A percentile compares a stretch with the other conserved stretches of the same genome.
phyloP scores from a whole-genome alignment of 2,113 vertebrate species.

The Nothoprocta perdicaria region DNA sequence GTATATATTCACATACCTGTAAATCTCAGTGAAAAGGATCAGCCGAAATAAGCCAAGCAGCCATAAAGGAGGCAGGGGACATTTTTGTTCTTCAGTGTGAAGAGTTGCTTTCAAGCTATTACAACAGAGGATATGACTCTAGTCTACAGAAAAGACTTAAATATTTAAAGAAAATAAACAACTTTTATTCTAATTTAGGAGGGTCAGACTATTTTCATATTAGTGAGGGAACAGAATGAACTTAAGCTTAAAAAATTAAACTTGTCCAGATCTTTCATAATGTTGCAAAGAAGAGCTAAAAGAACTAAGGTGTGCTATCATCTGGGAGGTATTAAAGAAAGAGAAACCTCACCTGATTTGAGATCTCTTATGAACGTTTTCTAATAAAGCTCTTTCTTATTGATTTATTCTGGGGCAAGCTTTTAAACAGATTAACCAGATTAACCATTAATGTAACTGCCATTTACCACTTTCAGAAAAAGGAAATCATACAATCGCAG shows the following conservation, averaged over 20 bases:
- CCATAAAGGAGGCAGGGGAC: neutral
- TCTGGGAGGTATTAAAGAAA: neutral
- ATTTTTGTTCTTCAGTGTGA: neutral
- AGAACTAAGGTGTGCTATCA: neutral
- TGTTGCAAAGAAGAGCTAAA: neutral
- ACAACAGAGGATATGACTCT: neutral
- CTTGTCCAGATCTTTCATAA: neutral
- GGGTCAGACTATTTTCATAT: neutral
- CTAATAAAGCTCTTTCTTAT: rapidly evolving
- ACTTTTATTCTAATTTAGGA: neutral
- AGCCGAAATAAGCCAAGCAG: neutral
- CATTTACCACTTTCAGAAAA: neutral
- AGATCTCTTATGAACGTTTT: neutral
- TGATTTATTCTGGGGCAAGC: neutral
- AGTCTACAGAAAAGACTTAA: neutral
- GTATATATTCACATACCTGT: neutral
- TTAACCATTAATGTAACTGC: neutral
- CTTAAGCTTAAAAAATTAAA: neutral
- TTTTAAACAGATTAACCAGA: neutral
- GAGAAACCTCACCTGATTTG: neutral
- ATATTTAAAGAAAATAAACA: neutral
- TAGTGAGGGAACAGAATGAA: neutral
- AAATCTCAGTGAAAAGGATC: neutral
- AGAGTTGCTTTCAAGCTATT: neutral
- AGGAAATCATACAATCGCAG: neutral